These are phyloP conservation scores for Phyto melanocephala DNA, from an alignment of 2,888 invertebrate genomes.

Conservation along the genomic window DNA sequence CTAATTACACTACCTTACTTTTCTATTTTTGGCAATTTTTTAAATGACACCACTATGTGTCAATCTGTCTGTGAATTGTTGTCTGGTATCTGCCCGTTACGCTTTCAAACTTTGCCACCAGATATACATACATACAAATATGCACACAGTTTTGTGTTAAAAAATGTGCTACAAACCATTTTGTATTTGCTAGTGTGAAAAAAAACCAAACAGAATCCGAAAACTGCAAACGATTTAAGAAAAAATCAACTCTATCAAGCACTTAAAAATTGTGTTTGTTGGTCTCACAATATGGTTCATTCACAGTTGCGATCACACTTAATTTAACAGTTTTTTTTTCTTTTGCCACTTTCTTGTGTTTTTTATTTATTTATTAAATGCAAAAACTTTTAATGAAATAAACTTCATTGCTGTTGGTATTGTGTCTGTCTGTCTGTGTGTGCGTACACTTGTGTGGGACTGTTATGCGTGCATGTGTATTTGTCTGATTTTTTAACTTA, in stretches of 20 bases:
- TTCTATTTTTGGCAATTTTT: no score
- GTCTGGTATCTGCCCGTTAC: no score
- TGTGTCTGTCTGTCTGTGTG: neutral
- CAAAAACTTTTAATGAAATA: slow-evolving; percentile 29
- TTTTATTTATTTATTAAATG: slow-evolving; percentile 11
- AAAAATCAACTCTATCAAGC: slow-evolving; percentile 17
- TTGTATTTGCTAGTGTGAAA: no score
- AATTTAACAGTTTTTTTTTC: slow-evolving; percentile 46
- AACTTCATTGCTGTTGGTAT: slow-evolving; percentile 1
- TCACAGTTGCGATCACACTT: slow-evolving; percentile 42
- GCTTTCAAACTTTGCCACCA: no score
- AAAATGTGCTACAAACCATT: slow-evolving; percentile 26
- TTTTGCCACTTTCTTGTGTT: neutral
- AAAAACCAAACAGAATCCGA: no score
- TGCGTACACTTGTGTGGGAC: neutral
- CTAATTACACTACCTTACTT: no score
- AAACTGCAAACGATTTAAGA: no score
- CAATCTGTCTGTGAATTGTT: no score
- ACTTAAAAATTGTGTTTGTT: slow-evolving; percentile 25
- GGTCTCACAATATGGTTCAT: slow-evolving; percentile 29
- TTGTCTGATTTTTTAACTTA: slow-evolving; percentile 1
- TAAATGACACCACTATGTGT: no score
- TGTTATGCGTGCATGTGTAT: no score
- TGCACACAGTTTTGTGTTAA: no score
- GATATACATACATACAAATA: no score